Evolutionary conservation across 2,888 invertebrate species (phyloP), one percentile per base, ranked within the genome.

Genomic region (Tricholauxania praeusta): DNA sequence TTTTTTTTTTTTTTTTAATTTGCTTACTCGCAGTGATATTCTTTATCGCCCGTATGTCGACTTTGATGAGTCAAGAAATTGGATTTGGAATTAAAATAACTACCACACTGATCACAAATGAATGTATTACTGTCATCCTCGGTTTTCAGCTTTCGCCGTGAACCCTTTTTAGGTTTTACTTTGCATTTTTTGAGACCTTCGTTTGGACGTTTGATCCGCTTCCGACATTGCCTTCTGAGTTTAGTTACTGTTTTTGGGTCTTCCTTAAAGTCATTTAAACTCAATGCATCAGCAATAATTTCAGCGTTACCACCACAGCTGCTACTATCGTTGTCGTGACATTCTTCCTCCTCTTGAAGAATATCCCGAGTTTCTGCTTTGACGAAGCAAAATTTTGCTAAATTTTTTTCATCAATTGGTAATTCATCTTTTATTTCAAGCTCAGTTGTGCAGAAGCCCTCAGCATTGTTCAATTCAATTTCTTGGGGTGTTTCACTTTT

Each of bases 81-180:
- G 6, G 83, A 78, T n/a, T 81, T 81, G 5, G 83, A 82, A 1
- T 78, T 81, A 10, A 84, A 79, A 55, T 83, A 78, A 51, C 79
- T 81, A 1, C 83, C 83, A 69, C 83, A 84, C 65, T 84, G 85
- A 76, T 84, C 83, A 66, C 83, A 84, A 52, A 84, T 82, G 72
- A 79, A 83, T 52, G 73, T 49, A 53, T 72, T 74, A 12, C 67
- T 39, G 53, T 62, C 55, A n/a, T 15, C 32, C 49, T 57, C n/a
- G 17, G 39, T 39, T 39, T 39, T 39, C 39, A 39, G 39, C 8
- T 47, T 28, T 72, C 73, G 39, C 57, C 55, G n/a, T 65, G 52
- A 6, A 48, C 57, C 47, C 69, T 75, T 51, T 53, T 74, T 15
- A 64, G 7, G 39, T 39, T 39, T 39, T 39, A 39, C 39, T 39